Evolutionary conservation across 2,888 invertebrate genomes (phyloP), one percentile per base, ranked within the genome.

Genomic region (Arge pagana): DNA sequence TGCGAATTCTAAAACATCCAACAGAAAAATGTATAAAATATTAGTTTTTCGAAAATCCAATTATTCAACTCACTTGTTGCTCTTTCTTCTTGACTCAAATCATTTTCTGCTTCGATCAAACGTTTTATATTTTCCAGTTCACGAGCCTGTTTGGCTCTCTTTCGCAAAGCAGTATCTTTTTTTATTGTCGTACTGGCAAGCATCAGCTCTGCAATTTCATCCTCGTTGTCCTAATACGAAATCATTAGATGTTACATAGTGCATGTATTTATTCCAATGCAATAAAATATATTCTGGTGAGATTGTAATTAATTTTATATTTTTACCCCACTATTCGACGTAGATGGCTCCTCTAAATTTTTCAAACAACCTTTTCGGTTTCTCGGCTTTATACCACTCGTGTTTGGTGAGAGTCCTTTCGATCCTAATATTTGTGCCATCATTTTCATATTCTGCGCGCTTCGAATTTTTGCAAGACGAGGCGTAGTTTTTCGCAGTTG

Each of bases 161-260:
- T 82, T 49, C 81, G 79, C 51, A 62, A 73, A 8, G 68, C 45
- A 11, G 63, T 67, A 57, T 67, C 72, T 57, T 70, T 76, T 63
- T 78, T 80, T 30, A 81, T 77, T 15, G 80, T 81, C 1, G 79
- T 78, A 65, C 80, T 80, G 10, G 83, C 83, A 41, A 80, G 72
- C 81, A 84, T 81, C 48, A 84, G 70, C 37, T 81, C 81, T 52
- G 81, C 82, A 43, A 84, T 79, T 68, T 83, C 83, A 49, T 81
- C 81, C 60, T 80, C 79, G 64, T 83, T 83, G 63, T 83, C 83
- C 79, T 80, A 51, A 54, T 40, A 53, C 5, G 7, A 33, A 26
- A 35, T 36, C 23, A 50, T 26, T 50, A 23, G 5, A 40, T 11
- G 16, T 28, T 16, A 28, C 28, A 28, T 8, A n/a, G n/a, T n/a